Percentiles rank a stretch among this genome's conserved stretches.
Conservation (phyloP, 1,140 invertebrate genomes). For the silkworm (Bombyx mori) region ASM3026992v2 NC_085127.1:3060001-3060500, state of each 20-base stretch:
- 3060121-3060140: no score
- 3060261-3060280: constrained; percentile 95
- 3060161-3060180: background rate
- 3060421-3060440: no score
- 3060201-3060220: no score
- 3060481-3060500: no score
- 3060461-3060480: no score
- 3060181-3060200: background rate
- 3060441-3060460: background rate
- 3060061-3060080: no score
- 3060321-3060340: constrained; percentile 85
- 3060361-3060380: constrained; percentile 65
- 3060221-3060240: background rate
- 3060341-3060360: constrained; percentile 86
- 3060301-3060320: constrained; percentile 91
- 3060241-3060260: constrained; percentile 84
- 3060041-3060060: no score
- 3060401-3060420: no score
- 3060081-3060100: no score
- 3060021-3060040: no score
- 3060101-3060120: no score
- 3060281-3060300: constrained; percentile 97
- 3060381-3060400: background rate
- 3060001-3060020: no score
- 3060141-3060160: background rate